Percentiles rank a stretch among this genome's conserved stretches.
These are phyloP conservation scores for Chascanopsetta lugubris DNA, from an alignment of 2,113 vertebrate species.

Conservation along the genomic window DNA sequence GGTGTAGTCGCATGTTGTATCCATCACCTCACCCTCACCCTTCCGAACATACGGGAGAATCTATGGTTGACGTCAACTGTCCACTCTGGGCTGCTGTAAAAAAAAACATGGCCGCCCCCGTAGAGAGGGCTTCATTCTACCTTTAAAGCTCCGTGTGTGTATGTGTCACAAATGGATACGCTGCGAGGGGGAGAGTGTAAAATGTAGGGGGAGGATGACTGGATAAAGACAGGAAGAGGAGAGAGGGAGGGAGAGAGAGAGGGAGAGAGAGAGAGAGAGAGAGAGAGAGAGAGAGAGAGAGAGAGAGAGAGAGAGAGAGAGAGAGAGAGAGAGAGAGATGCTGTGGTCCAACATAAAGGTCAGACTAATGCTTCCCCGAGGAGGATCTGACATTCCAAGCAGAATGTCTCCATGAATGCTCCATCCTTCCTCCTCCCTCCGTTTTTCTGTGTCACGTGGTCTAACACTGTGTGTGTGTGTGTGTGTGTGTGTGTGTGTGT, in stretches of 20 bases:
- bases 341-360: constrained; percentile 71
- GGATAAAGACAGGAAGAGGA: constrained; percentile 34
- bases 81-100: too few species aligned
- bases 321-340: constrained; percentile 38
- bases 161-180: too few species aligned
- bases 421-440: constrained; percentile 31
- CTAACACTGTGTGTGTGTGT: constrained; percentile 14
- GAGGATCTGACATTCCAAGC: constrained; percentile 74
- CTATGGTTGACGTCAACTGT: too few species aligned
- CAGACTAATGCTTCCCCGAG: constrained; percentile 75
- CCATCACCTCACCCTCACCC: too few species aligned
- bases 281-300: constrained; percentile 4
- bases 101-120: too few species aligned
- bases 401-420: constrained; percentile 74
- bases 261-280: constrained; percentile 8
- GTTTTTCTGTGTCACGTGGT: constrained; percentile 50
- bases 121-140: too few species aligned
- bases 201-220: too few species aligned
- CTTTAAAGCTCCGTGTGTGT: too few species aligned
- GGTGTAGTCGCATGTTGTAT: too few species aligned
- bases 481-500: not conserved
- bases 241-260: constrained; percentile 10
- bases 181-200: too few species aligned
- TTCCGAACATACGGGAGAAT: too few species aligned
- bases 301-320: constrained; percentile 8